phyloP scores from a whole-genome alignment of 1,140 invertebrate genomes.

The Drosophila funebris region DNA sequence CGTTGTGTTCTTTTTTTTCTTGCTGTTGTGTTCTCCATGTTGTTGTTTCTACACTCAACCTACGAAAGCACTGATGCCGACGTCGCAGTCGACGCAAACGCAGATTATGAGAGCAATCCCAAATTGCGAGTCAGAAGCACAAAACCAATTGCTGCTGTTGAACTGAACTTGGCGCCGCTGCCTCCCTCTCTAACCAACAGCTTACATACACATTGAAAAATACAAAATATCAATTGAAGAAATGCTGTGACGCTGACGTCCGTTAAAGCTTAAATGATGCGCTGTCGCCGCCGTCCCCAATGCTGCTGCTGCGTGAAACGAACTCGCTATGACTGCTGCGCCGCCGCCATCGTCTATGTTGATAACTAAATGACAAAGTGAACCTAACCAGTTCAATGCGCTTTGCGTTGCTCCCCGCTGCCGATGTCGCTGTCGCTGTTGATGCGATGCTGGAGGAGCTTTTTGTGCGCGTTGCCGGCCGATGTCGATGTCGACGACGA shows the following conservation, averaged over 20 bases:
- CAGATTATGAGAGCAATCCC: conserved; percentile 15
- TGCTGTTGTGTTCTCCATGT: too few species aligned
- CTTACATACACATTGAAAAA: conserved; percentile 3
- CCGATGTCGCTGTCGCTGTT: neutral
- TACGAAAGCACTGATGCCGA: neutral
- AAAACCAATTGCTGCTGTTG: conserved; percentile 23
- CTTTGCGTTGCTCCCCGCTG: conserved; percentile 48
- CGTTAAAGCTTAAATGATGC: conserved; percentile 33
- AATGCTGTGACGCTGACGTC: conserved; percentile 19
- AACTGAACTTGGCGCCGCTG: conserved; percentile 18
- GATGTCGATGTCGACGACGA: conserved; percentile 8
- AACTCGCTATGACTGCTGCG: conserved; percentile 25
- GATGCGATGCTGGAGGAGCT: conserved; percentile 24
- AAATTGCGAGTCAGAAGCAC: conserved; percentile 16
- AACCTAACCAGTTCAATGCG: conserved; percentile 77
- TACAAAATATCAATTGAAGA: conserved; percentile 23
- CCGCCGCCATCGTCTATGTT: conserved; percentile 52
- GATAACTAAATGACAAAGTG: conserved; percentile 61
- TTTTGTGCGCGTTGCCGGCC: conserved; percentile 16
- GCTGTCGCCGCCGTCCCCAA: conserved; percentile 22
- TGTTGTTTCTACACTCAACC: neutral
- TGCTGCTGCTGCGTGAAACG: neutral
- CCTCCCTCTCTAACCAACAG: neutral
- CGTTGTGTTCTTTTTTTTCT: neutral
- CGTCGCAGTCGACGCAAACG: neutral